phyloP scores from a whole-genome alignment of 2,113 vertebrate species.

The Numenius arquata region DNA sequence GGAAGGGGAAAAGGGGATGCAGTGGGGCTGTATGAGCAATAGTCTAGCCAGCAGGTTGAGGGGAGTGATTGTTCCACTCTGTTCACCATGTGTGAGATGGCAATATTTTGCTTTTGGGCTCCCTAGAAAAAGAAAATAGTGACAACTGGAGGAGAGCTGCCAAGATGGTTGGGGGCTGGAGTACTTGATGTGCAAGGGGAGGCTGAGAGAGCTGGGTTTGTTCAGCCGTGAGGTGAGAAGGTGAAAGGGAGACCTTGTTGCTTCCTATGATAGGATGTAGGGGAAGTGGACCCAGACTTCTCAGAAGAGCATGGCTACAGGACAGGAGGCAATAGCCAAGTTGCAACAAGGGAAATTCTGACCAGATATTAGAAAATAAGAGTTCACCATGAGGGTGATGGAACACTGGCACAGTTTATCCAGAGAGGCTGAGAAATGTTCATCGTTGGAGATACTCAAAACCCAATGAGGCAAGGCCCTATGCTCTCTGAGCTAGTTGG shows the following conservation, averaged over 20 bases:
- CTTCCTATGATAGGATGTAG: background rate
- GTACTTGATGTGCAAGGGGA: background rate
- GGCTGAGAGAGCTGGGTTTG: background rate
- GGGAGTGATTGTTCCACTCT: background rate
- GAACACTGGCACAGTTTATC: background rate
- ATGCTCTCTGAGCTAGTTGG: background rate
- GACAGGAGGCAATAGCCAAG: background rate
- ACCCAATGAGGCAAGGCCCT: background rate
- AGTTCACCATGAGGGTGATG: background rate
- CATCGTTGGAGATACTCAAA: background rate
- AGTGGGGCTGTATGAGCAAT: background rate
- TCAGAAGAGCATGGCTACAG: background rate
- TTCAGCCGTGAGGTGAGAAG: background rate
- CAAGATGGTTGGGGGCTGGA: background rate
- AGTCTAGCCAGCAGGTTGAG: background rate
- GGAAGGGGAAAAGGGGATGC: background rate
- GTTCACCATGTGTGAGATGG: background rate
- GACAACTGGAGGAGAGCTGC: background rate
- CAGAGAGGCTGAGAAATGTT: background rate
- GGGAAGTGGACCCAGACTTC: background rate
- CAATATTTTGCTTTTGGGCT: background rate
- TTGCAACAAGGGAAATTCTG: background rate
- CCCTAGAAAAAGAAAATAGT: background rate
- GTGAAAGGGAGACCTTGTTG: background rate
- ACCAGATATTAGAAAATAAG: background rate